Evolutionary conservation across 1,140 invertebrate species (phyloP).

Genomic region (Parasteatoda tepidariorum): DNA sequence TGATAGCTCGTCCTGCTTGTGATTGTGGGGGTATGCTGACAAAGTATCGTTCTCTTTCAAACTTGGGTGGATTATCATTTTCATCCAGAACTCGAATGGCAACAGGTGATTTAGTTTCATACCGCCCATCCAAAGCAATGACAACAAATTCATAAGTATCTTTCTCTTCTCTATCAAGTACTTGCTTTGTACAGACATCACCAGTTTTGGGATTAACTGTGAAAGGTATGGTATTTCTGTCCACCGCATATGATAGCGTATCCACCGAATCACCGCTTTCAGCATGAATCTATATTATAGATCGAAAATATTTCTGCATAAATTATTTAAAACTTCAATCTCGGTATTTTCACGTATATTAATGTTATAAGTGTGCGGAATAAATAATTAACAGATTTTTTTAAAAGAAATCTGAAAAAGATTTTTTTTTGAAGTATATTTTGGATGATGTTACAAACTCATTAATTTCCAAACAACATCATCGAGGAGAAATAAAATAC

Average conservation of each 20-base stretch:
- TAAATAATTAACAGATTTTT: not conserved
- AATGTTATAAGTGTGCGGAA: not conserved
- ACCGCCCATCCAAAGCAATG: conserved; percentile 64
- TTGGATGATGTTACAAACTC: too few species aligned
- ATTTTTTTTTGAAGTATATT: too few species aligned
- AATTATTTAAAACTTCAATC: not conserved
- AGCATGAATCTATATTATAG: conserved; percentile 61
- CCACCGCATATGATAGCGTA: conserved; percentile 62
- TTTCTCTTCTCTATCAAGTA: conserved; percentile 84
- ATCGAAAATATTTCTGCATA: not conserved
- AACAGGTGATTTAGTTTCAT: conserved; percentile 62
- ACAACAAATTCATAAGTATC: conserved; percentile 64
- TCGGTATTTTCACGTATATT: not conserved
- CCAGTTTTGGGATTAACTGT: conserved; percentile 74
- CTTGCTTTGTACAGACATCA: conserved; percentile 86
- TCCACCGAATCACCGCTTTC: conserved; percentile 65
- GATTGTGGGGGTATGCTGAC: conserved; percentile 68
- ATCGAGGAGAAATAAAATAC: too few species aligned
- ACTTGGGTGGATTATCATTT: conserved; percentile 72
- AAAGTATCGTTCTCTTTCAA: conserved; percentile 66
- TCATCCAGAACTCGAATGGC: conserved; percentile 66
- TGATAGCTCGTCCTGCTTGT: conserved; percentile 64
- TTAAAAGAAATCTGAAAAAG: not conserved
- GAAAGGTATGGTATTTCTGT: conserved; percentile 61
- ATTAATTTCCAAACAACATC: too few species aligned